Percentiles rank a stretch among this genome's conserved stretches.
These are phyloP conservation scores for Catostylus mosaicus DNA, from an alignment of 30 jellyfish, hydroid and myxozoan genomes.

Conservation along the genomic window DNA sequence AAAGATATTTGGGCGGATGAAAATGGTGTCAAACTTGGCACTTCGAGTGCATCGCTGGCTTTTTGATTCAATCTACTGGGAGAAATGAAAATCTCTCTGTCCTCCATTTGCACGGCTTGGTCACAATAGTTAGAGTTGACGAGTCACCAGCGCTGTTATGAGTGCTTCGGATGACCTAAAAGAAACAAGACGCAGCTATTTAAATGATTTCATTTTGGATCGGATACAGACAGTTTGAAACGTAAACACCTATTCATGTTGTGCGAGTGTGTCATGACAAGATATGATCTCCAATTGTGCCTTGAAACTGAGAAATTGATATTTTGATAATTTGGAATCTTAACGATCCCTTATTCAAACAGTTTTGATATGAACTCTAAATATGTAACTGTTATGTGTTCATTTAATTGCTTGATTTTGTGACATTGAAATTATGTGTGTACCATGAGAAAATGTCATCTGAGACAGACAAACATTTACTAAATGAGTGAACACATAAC, in stretches of 20 bases:
- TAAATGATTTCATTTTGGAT: not conserved
- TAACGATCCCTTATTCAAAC: conserved; percentile 43
- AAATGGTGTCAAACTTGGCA: conserved; percentile 50
- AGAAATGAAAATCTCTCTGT: not conserved
- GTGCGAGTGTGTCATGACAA: conserved; percentile 22
- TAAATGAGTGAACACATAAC: conserved; percentile 1
- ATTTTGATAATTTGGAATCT: conserved; percentile 26
- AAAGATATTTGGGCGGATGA: conserved; percentile 64
- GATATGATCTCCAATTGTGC: conserved; percentile 10
- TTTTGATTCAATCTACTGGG: not conserved
- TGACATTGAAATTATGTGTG: conserved; percentile 30
- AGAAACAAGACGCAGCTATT: conserved; percentile 3
- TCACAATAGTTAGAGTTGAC: not conserved
- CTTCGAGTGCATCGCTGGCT: not conserved
- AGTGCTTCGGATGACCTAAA: not conserved
- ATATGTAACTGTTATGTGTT: conserved; percentile 13
- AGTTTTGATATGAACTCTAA: conserved; percentile 46
- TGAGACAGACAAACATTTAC: conserved; percentile 45
- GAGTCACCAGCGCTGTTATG: not conserved
- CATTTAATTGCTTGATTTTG: conserved; percentile 29
- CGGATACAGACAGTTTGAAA: not conserved
- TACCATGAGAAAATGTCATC: conserved; percentile 58
- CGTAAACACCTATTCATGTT: conserved; percentile 2
- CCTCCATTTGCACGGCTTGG: not conserved
- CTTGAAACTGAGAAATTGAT: conserved; percentile 13